Base-by-base conservation (phyloP, 2,113 vertebrate genomes). In the Pantherophis guttatus region DNA sequence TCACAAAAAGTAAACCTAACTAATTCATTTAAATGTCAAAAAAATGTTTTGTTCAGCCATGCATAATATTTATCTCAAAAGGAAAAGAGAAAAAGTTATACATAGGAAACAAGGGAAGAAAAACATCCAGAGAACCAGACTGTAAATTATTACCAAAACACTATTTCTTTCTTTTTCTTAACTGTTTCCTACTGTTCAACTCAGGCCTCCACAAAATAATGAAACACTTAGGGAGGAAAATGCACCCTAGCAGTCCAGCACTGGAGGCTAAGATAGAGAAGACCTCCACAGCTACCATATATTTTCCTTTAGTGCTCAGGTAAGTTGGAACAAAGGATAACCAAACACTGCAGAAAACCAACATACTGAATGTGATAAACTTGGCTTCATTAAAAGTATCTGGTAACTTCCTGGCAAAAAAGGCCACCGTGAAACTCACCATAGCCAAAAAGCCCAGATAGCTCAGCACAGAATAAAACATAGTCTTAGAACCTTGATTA, bases 341-440 rank as follows among this genome's bases (percentile, higher is more conserved):
- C 55, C 55, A 57, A 57, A 57, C 55, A 57, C 55, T 57, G 55
- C 55, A 57, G 55, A 57, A 57, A 65, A 65, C 62, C 62, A 65
- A 65, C 62, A 65, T 65, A 13, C 62, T 65, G 62, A 88, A 88
- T 3, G 87, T 88, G 26, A 88, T 88, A 55, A 88, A 88, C 7
- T 55, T 88, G 52, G 87, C 87, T 55, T 88, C 87, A 88, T 88
- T 88, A n/a, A 88, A 88, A n/a, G 52, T 55, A 50, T 88, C 87
- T 21, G 87, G 87, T 55, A 88, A 88, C 29, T 88, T 88, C 52
- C 53, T 88, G 6, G 87, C 87, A 33, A 55, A n/a, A 17, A 88
- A 88, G 8, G 87, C 87, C 15, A 88, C 87, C 1, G 15, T 21
- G 17, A 88, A 88, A 26, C 87, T 88, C 2, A 88, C 87, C 17